These are phyloP conservation scores for Acleris emargana DNA, from an alignment of 2,888 invertebrate species.

Conservation along the genomic window DNA sequence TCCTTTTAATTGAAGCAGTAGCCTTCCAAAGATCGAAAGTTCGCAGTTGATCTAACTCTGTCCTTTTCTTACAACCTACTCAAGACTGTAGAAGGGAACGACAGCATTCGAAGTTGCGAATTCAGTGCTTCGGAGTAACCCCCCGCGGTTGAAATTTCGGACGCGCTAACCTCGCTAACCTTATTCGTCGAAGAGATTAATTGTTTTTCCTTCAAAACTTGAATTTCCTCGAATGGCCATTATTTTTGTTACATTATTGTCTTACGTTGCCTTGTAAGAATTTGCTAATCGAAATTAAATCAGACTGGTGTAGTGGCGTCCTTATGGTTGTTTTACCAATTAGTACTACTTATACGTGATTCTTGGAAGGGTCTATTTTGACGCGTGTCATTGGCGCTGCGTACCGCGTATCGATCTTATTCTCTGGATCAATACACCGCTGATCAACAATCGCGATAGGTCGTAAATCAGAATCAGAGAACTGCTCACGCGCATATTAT, in stretches of 20 bases:
- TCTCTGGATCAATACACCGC: background rate
- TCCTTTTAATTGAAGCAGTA: constrained; percentile 22
- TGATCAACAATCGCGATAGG: constrained; percentile 12
- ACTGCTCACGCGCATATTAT: constrained; percentile 41
- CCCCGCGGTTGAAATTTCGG: constrained; percentile 20
- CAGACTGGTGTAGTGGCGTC: background rate
- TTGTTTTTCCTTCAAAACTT: constrained; percentile 9
- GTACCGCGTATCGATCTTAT: constrained; percentile 16
- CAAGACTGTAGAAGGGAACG: too few relatives aligned
- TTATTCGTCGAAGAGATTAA: constrained; percentile 24
- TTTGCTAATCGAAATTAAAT: constrained; percentile 10
- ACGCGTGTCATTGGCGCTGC: background rate
- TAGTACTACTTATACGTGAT: constrained; percentile 5
- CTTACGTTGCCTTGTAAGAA: constrained; percentile 1
- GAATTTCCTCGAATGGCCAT: constrained; percentile 15
- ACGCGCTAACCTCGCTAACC: constrained; percentile 15
- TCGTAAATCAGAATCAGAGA: constrained; percentile 12
- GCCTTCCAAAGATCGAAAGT: too few relatives aligned
- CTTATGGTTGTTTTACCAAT: constrained; percentile 6
- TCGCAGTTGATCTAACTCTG: too few relatives aligned
- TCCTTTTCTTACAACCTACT: too few relatives aligned
- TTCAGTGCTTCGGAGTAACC: too few relatives aligned
- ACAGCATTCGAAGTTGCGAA: too few relatives aligned
- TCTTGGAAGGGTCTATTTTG: constrained; percentile 18
- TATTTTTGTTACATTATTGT: constrained; percentile 2